Evolutionary conservation across 2,797 vertebrate species (phyloP), one percentile per base, ranked within the genome.

Genomic region (Aeoliscus strigatus): DNA sequence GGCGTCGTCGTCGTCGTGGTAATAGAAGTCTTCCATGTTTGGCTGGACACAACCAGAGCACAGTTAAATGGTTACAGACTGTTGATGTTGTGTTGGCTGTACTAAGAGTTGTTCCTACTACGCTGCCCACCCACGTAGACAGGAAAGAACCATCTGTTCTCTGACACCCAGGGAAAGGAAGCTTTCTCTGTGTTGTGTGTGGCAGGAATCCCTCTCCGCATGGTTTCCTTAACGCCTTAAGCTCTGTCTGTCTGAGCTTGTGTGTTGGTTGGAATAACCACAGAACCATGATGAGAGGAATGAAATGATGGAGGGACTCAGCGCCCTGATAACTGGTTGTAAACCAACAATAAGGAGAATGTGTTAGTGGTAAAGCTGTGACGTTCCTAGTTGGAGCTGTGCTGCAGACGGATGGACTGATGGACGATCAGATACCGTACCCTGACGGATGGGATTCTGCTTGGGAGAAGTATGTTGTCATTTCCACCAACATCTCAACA

Each of bases 11-110:
- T 80, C 42, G 0, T 81, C 56, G 0, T 62, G 13, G 9, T 79
- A 54, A 1, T 61, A 37, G 24, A 63, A 68, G 3, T 66, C 67
- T 0, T 69, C 80, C 73, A 72, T 73, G 18, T 37, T 59, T 66
- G 27, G 10, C 73, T 77, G 40, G 39, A 37, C 34, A 52, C 35
- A 39, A 15, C 45, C 41, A 14, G 16, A 36, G 18, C 1, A 14
- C 4, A 25, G 8, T 17, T 5, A 30, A 25, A 35, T n/a, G 6
- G 11, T 1, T 14, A 14, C 35, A 44, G 9, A 13, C 8, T 39
- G 3, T 15, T 40, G 14, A 26, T 38, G 1, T 2, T 38, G 15
- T 44, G 6, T 25, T 5, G 8, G 24, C 9, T 9, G 2, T 25
- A 25, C 24, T 3, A 8, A 9, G 24, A 25, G 24, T 2, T 25